Conservation (phyloP, 2,888 invertebrate genomes). For the Alentia gelatinosa region DNA sequence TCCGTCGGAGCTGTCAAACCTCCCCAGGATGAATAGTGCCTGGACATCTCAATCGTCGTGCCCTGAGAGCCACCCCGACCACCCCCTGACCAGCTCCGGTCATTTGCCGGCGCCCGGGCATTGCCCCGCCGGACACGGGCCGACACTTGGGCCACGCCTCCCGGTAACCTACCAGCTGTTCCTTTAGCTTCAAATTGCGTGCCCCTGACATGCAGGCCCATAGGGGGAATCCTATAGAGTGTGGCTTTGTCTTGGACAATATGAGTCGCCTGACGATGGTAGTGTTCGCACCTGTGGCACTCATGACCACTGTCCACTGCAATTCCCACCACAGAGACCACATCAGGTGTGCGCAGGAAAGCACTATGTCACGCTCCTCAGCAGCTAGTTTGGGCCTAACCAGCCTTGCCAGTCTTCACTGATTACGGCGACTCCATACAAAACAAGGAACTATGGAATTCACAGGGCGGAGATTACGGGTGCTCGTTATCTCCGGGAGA, state of each 20-base stretch:
- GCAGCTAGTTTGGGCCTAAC: too few relatives aligned
- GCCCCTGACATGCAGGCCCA: neutral
- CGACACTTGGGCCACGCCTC: neutral
- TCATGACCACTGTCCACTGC: neutral
- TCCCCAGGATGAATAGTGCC: neutral
- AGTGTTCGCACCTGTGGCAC: neutral
- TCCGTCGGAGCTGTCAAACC: neutral
- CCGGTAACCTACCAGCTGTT: neutral
- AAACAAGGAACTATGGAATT: too few relatives aligned
- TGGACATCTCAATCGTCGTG: constrained; percentile 46
- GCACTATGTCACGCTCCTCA: too few relatives aligned
- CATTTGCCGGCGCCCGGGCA: neutral
- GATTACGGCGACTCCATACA: too few relatives aligned
- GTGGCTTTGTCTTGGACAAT: constrained; percentile 1
- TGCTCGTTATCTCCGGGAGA: too few relatives aligned
- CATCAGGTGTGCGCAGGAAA: too few relatives aligned
- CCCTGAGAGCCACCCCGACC: neutral
- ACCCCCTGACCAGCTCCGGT: neutral
- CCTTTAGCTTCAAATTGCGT: neutral
- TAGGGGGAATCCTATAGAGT: neutral
- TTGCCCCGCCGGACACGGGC: neutral
- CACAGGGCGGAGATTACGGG: too few relatives aligned
- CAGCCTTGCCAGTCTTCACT: too few relatives aligned
- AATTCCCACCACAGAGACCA: neutral
- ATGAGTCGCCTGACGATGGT: neutral